phyloP scores from a whole-genome alignment of 2,888 invertebrate genomes.

The Trissolcus japonicus region DNA sequence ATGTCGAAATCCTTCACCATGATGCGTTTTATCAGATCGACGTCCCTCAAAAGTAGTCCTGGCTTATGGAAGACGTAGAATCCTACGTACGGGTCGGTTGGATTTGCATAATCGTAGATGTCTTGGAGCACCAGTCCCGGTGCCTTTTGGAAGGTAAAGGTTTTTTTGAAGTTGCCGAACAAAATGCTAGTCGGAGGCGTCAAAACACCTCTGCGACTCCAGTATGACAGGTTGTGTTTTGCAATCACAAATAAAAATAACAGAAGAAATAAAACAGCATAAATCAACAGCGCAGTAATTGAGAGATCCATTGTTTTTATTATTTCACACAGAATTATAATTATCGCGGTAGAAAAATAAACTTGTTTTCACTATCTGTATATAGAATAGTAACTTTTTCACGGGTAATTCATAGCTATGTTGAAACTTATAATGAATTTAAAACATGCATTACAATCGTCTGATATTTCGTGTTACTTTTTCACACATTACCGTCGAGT shows the following conservation, averaged over 20 bases:
- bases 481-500: too few relatives aligned
- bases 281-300: not conserved
- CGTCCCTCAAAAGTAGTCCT: constrained; percentile 74
- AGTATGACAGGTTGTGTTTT: constrained; percentile 66
- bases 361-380: too few relatives aligned
- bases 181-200: constrained; percentile 60
- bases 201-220: constrained; percentile 63
- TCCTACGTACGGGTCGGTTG: constrained; percentile 73
- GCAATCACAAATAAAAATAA: constrained; percentile 18
- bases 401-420: too few relatives aligned
- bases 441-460: too few relatives aligned
- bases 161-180: constrained; percentile 66
- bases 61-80: constrained; percentile 77
- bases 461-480: too few relatives aligned
- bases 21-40: constrained; percentile 76
- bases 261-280: not conserved
- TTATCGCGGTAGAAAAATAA: not conserved
- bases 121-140: constrained; percentile 63
- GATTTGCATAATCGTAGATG: constrained; percentile 63
- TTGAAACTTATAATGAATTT: too few relatives aligned
- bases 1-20: constrained; percentile 77
- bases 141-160: constrained; percentile 61
- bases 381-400: too few relatives aligned
- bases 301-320: not conserved
- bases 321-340: not conserved